Evolutionary conservation across 2,113 vertebrate species (phyloP).

Genomic region (Chaenogobius annularis): DNA sequence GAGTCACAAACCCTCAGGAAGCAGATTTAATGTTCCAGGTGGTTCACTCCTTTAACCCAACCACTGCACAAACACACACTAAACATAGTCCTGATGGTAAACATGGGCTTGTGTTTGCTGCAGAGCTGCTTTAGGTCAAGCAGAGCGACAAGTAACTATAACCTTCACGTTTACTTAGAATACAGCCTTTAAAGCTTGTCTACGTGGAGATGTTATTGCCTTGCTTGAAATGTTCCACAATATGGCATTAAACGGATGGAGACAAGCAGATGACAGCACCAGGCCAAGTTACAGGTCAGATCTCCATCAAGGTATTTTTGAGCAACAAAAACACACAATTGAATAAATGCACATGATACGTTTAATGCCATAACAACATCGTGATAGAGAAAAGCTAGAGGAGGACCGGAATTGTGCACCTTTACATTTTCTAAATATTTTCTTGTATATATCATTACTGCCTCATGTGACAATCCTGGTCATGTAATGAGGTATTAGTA

Average conservation of each 20-base stretch:
- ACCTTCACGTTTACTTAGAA: background rate
- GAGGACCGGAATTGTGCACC: background rate
- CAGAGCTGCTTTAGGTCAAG: conserved; percentile 1
- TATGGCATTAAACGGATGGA: no score
- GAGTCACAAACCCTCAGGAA: background rate
- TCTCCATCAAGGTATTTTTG: no score
- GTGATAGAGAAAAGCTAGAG: no score
- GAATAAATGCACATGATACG: no score
- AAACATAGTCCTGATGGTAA: conserved; percentile 4
- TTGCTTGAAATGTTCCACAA: no score
- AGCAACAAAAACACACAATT: no score
- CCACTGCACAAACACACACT: background rate
- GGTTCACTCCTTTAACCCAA: background rate
- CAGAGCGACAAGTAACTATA: background rate
- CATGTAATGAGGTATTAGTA: background rate
- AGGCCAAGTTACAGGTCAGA: no score
- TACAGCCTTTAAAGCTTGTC: no score
- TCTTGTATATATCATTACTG: background rate
- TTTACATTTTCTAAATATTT: background rate
- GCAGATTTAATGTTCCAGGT: background rate
- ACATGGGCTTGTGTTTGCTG: background rate
- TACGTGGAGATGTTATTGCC: no score
- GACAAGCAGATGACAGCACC: no score
- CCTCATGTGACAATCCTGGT: background rate
- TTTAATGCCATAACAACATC: no score